A percentile compares a stretch with the other conserved stretches of the same genome.
Conservation (phyloP, 2,797 vertebrate species). For the Psittacula derbiana region DNA sequence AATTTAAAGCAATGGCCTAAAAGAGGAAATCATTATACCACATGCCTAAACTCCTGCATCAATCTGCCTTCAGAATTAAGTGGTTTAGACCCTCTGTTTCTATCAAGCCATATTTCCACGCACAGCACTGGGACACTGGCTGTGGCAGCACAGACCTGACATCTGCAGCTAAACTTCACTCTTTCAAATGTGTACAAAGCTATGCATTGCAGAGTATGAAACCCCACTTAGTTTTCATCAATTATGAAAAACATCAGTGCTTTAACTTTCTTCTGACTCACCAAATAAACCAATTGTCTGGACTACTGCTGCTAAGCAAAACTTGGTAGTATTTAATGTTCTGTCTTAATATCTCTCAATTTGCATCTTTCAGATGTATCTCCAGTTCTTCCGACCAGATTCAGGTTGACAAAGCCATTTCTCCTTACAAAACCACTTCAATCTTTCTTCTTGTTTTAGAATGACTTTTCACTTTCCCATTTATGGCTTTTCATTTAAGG, state of each 20-base stretch:
- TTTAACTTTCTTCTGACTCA: not conserved
- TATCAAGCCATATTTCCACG: not conserved
- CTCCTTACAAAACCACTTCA: not conserved
- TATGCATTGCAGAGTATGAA: not conserved
- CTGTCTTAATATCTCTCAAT: not conserved
- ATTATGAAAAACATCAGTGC: not conserved
- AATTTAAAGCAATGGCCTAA: conserved; percentile 26
- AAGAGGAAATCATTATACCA: not conserved
- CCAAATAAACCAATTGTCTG: not conserved
- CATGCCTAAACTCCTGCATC: not conserved
- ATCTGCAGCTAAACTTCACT: not conserved
- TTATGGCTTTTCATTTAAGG: not conserved
- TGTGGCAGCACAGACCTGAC: not conserved
- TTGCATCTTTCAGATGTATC: not conserved
- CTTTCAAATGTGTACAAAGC: not conserved
- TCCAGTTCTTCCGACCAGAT: not conserved
- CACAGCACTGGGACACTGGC: not conserved
- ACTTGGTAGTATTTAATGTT: not conserved
- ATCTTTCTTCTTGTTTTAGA: not conserved
- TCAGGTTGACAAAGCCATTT: not conserved
- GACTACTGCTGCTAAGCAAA: not conserved
- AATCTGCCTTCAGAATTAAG: not conserved
- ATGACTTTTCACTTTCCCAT: not conserved
- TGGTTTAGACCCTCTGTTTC: not conserved
- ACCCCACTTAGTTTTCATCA: not conserved